Conservation (phyloP, 2,888 invertebrate genomes). For the Pristionchus fissidentatus region DNA sequence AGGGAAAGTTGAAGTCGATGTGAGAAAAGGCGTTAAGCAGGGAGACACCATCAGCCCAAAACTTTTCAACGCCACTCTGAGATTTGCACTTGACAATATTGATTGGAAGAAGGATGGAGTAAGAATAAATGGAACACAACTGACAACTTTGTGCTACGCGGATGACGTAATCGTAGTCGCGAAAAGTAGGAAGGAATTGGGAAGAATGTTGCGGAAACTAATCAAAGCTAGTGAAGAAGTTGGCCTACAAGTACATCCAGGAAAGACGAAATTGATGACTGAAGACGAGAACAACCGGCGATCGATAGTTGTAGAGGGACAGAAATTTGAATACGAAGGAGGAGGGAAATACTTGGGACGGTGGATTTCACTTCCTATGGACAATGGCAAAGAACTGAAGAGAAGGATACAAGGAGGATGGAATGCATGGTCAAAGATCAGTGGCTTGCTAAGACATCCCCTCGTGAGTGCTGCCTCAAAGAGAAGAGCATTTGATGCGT, state of each 20-base stretch:
- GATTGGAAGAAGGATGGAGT: not conserved
- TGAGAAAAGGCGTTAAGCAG: not conserved
- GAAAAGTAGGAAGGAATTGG: not conserved
- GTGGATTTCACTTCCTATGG: not conserved
- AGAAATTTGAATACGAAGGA: not conserved
- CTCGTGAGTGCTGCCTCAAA: not conserved
- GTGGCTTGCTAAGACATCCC: not conserved
- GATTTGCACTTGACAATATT: not conserved
- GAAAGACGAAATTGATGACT: not conserved
- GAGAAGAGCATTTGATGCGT: not conserved
- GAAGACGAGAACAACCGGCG: not conserved
- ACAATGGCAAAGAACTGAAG: not conserved
- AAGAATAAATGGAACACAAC: not conserved
- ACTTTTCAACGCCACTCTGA: not conserved
- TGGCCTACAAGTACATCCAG: not conserved
- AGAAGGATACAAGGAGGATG: conserved; percentile 6
- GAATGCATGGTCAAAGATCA: not conserved
- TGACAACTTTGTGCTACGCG: not conserved
- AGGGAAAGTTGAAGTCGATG: not conserved
- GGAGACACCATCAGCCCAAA: not conserved
- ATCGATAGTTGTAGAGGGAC: not conserved
- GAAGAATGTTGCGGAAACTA: not conserved
- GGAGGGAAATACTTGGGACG: not conserved
- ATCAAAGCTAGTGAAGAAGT: not conserved
- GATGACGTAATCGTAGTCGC: not conserved